A percentile compares a stretch with the other conserved stretches of the same genome.
Conservation (phyloP, 2,113 vertebrate species). For the Sterrhoptilus dennistouni region DNA sequence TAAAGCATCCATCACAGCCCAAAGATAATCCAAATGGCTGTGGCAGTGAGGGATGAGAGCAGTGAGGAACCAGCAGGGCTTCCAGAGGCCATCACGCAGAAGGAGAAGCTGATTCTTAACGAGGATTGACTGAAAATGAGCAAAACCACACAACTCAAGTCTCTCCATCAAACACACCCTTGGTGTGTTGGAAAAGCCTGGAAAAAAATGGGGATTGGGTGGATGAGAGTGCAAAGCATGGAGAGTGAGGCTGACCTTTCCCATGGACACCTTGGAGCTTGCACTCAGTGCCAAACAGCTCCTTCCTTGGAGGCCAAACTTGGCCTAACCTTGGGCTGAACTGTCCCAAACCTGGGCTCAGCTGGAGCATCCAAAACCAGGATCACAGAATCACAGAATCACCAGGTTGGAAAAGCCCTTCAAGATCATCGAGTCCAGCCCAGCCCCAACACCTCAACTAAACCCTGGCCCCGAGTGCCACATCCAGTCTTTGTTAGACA, state of each 20-base stretch:
- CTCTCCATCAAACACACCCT: not conserved
- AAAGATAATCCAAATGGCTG: conserved; percentile 1
- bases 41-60: not conserved
- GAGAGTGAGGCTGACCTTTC: not conserved
- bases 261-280: not conserved
- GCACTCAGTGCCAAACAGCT: not conserved
- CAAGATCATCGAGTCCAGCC: too few relatives aligned
- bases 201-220: not conserved
- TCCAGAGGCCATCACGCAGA: not conserved
- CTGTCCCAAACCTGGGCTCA: not conserved
- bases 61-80: not conserved
- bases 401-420: too few relatives aligned
- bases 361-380: not conserved
- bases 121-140: not conserved
- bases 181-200: rapidly evolving
- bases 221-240: not conserved
- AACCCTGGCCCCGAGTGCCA: not conserved
- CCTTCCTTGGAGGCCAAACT: not conserved
- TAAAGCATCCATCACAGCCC: not conserved
- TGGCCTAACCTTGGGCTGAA: rapidly evolving
- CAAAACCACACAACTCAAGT: not conserved
- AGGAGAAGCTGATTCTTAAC: conserved; percentile 7
- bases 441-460: too few relatives aligned
- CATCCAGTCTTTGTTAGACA: too few relatives aligned
- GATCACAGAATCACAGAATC: too few relatives aligned